Evolutionary conservation across 2,797 vertebrate species (phyloP).

Genomic region (Eulemur rubriventer): DNA sequence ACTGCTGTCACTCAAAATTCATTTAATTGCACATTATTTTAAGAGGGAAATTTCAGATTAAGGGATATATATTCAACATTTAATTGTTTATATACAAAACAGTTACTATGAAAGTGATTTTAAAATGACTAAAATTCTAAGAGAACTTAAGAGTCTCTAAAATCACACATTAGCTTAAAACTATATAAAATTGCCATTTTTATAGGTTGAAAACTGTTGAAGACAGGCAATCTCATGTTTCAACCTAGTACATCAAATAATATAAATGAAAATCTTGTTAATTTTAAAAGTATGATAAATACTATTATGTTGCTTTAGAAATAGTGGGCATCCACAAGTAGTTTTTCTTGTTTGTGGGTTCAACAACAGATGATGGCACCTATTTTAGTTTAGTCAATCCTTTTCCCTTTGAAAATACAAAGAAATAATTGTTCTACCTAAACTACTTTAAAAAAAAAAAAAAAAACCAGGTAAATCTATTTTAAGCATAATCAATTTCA

Average conservation of each 20-base stretch:
- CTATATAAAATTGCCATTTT: not conserved
- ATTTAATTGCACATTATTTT: not conserved
- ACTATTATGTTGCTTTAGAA: not conserved
- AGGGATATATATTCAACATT: not conserved
- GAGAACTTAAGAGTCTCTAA: not conserved
- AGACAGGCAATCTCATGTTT: not conserved
- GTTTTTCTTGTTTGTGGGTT: not conserved
- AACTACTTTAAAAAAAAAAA: not conserved
- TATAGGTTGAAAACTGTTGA: not conserved
- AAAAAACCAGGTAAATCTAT: not conserved
- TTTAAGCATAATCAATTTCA: not conserved
- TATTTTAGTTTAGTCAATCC: not conserved
- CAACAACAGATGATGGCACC: not conserved
- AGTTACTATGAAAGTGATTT: not conserved
- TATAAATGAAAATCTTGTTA: not conserved
- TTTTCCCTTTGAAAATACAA: slow-evolving; percentile 21
- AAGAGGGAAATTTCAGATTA: not conserved
- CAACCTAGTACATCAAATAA: not conserved
- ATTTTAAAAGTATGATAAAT: slow-evolving; percentile 16
- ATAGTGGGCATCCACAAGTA: not conserved
- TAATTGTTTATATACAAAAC: not conserved
- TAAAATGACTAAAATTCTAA: not conserved
- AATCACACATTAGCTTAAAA: not conserved
- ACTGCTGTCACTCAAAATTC: not conserved
- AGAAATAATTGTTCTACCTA: slow-evolving; percentile 1